Percentiles rank a stretch among this genome's conserved stretches.
These are phyloP conservation scores for Chrysina gloriosa DNA, from an alignment of 2,888 invertebrate genomes.

Conservation along the genomic window DNA sequence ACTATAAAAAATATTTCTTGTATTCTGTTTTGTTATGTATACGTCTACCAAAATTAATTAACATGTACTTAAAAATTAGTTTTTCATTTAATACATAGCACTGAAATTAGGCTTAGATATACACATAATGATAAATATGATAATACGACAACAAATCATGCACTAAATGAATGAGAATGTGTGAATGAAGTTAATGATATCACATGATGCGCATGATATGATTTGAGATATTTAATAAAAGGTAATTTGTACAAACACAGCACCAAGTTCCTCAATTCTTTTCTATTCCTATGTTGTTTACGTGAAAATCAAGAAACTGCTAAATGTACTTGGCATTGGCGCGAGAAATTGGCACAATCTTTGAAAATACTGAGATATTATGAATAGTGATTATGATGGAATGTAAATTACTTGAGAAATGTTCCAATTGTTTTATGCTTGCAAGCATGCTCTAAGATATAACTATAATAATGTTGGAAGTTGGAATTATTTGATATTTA, in stretches of 20 bases:
- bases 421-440: neutral
- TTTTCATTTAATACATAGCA: neutral
- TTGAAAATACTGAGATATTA: constrained; percentile 29
- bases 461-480: neutral
- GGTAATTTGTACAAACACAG: constrained; percentile 33
- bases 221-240: constrained; percentile 19
- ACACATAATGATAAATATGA: constrained; percentile 6
- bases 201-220: constrained; percentile 35
- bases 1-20: constrained; percentile 14
- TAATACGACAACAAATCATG: constrained; percentile 4
- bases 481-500: neutral
- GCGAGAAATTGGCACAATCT: constrained; percentile 30
- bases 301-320: neutral
- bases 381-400: constrained; percentile 12
- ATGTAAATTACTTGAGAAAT: constrained; percentile 21
- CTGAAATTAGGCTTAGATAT: neutral
- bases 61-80: neutral
- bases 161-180: neutral
- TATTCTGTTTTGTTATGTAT: neutral
- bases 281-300: neutral
- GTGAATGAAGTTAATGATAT: constrained; percentile 8
- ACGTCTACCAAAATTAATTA: constrained; percentile 1
- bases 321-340: constrained; percentile 1
- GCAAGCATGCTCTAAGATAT: constrained; percentile 4
- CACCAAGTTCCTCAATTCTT: constrained; percentile 17